phyloP scores from a whole-genome alignment of 2,113 vertebrate genomes.

The Entomyzon cyanotis region DNA sequence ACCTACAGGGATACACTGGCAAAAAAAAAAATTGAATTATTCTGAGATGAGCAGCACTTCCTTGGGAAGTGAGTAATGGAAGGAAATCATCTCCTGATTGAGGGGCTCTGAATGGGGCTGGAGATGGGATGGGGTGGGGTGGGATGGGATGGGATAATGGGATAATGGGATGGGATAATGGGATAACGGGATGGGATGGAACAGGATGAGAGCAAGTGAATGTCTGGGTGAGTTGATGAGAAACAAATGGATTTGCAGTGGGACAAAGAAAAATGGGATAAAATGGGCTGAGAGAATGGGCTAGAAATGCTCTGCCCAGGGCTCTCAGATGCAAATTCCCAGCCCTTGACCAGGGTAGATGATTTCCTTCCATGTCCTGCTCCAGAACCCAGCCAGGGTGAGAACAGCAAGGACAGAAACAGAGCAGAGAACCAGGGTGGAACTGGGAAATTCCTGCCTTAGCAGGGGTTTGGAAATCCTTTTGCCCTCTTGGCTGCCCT shows the following conservation, averaged over 20 bases:
- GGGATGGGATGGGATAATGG: neutral
- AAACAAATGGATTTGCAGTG: neutral
- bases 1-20: neutral
- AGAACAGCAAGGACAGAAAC: neutral
- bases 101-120: neutral
- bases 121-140: neutral
- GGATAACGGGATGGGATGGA: too few relatives aligned
- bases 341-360: neutral
- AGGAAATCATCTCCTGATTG: neutral
- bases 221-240: neutral
- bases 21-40: neutral
- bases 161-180: too few relatives aligned
- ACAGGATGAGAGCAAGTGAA: neutral
- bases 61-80: constrained; percentile 36
- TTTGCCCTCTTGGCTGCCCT: neutral
- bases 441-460: neutral
- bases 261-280: neutral
- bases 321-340: fast-evolving
- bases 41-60: neutral
- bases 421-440: neutral
- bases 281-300: neutral
- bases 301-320: fast-evolving
- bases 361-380: neutral
- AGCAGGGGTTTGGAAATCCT: neutral
- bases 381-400: neutral